Conservation (phyloP, 2,113 vertebrate genomes). For the Corvus cornix region DNA sequence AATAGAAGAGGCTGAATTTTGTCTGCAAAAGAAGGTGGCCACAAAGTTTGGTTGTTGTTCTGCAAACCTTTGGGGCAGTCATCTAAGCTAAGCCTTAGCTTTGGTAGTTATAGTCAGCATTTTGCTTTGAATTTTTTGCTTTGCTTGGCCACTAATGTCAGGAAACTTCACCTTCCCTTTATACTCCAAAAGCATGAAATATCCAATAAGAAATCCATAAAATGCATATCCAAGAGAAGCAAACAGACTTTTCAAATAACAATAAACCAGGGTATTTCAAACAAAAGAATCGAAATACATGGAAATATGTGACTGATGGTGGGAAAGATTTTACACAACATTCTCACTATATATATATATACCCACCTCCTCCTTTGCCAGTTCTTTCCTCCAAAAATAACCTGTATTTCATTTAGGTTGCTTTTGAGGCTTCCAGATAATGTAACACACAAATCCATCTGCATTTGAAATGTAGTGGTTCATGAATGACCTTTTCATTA, state of each 20-base stretch:
- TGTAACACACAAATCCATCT: constrained; percentile 5
- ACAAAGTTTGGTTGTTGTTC: background rate
- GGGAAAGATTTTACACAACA: constrained; percentile 10
- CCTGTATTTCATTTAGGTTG: constrained; percentile 26
- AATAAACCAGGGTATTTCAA: constrained; percentile 18
- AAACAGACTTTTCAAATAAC: background rate
- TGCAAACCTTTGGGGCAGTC: background rate
- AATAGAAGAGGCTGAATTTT: background rate
- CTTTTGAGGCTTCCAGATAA: constrained; percentile 26
- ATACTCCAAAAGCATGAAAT: background rate
- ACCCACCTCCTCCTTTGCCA: background rate
- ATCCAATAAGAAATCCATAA: background rate
- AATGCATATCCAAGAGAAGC: constrained; percentile 14
- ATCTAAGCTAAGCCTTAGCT: background rate
- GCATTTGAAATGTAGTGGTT: constrained; percentile 6
- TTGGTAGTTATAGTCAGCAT: background rate
- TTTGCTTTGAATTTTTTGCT: background rate
- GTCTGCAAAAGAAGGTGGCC: background rate
- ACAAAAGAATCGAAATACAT: constrained; percentile 4
- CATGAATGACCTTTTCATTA: background rate
- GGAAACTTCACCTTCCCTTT: background rate
- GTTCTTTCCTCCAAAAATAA: constrained; percentile 12
- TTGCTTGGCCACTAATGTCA: background rate
- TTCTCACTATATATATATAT: background rate
- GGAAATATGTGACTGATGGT: background rate